A percentile compares a stretch with the other conserved stretches of the same genome.
These are phyloP conservation scores for Australoheros scitulus DNA, from an alignment of 2,113 vertebrate genomes.

Conservation along the genomic window DNA sequence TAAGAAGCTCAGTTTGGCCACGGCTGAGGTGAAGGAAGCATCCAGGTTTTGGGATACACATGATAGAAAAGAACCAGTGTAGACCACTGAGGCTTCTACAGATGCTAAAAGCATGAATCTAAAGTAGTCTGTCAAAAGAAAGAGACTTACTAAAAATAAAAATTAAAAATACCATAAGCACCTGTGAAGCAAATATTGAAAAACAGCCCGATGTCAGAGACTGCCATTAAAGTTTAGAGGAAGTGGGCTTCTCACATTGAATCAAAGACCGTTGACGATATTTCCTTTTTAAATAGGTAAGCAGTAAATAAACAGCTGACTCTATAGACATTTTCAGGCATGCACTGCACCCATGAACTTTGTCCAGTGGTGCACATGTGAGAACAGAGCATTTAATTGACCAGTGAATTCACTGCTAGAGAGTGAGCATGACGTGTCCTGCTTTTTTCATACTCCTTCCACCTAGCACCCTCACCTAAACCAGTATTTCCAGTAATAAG, in stretches of 20 bases:
- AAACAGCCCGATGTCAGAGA: background rate
- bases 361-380: too few relatives aligned
- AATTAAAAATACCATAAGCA: background rate
- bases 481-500: background rate
- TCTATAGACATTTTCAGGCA: background rate
- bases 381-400: too few relatives aligned
- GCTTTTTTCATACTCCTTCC: background rate
- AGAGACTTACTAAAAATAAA: background rate
- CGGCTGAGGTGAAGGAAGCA: background rate
- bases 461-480: background rate
- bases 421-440: background rate
- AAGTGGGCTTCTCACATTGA: background rate
- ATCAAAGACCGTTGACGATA: background rate
- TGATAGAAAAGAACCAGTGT: background rate
- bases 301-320: background rate
- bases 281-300: background rate
- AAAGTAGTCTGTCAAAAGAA: background rate
- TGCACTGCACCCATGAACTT: background rate
- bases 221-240: slow-evolving; percentile 5
- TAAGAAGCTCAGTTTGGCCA: background rate
- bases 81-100: background rate
- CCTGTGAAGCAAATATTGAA: background rate
- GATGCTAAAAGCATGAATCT: background rate
- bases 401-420: too few relatives aligned
- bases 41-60: background rate